These are phyloP conservation scores for Sycophila texana DNA, from an alignment of 2,888 invertebrate genomes.

Conservation along the genomic window DNA sequence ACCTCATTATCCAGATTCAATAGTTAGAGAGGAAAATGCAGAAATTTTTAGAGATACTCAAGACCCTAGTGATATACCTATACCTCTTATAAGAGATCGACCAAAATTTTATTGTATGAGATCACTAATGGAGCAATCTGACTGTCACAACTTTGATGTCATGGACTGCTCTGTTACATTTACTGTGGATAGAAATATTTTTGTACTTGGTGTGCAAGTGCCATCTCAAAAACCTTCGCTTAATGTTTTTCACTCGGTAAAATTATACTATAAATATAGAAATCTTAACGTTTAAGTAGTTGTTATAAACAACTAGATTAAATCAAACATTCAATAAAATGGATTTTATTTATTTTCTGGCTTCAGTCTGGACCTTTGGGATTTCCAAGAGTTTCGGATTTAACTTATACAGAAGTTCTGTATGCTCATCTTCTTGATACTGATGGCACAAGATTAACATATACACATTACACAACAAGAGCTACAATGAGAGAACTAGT, in stretches of 20 bases:
- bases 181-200: slow-evolving; percentile 88
- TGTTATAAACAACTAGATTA: not conserved
- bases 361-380: slow-evolving; percentile 51
- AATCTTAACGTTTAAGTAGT: too few relatives aligned
- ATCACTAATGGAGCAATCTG: slow-evolving; percentile 80
- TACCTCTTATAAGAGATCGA: slow-evolving; percentile 59
- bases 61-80: slow-evolving; percentile 46
- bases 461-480: slow-evolving; percentile 88
- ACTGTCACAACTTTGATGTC: slow-evolving; percentile 85
- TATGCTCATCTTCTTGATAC: slow-evolving; percentile 89
- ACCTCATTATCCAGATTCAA: slow-evolving; percentile 23
- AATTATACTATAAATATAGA: too few relatives aligned
- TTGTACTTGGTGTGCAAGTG: slow-evolving; percentile 85
- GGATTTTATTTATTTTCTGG: slow-evolving; percentile 1
- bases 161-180: slow-evolving; percentile 88
- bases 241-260: slow-evolving; percentile 30
- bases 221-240: slow-evolving; percentile 81
- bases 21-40: slow-evolving; percentile 35
- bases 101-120: slow-evolving; percentile 83
- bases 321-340: not conserved
- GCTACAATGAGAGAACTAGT: slow-evolving; percentile 85
- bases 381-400: slow-evolving; percentile 44
- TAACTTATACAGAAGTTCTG: slow-evolving; percentile 84
- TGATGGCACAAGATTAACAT: slow-evolving; percentile 87
- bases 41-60: slow-evolving; percentile 33